Percentiles rank a stretch among this genome's conserved stretches.
Conservation (phyloP, 2,797 vertebrate species). For the Ctenosaura bakeri region DNA sequence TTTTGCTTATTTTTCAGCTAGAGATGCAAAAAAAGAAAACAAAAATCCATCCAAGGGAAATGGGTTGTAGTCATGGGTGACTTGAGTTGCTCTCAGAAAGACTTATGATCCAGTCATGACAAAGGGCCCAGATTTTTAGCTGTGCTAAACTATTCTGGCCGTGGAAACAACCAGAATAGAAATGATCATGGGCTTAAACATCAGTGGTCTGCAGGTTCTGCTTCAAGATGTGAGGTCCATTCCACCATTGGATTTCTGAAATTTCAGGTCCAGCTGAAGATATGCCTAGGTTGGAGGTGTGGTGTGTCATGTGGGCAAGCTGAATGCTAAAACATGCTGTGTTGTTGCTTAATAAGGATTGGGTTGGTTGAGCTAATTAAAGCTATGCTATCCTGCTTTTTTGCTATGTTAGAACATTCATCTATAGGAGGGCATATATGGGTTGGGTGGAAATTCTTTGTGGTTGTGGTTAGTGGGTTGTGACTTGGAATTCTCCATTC, state of each 20-base stretch:
- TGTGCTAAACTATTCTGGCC: neutral
- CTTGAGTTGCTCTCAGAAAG: neutral
- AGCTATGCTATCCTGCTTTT: too few relatives aligned
- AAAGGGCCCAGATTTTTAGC: neutral
- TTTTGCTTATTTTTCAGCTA: constrained; percentile 4
- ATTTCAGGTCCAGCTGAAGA: too few relatives aligned
- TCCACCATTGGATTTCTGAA: neutral
- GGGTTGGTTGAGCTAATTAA: too few relatives aligned
- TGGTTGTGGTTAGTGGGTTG: too few relatives aligned
- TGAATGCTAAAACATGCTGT: too few relatives aligned
- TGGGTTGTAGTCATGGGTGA: neutral
- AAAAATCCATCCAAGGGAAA: neutral
- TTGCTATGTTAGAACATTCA: too few relatives aligned
- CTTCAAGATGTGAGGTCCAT: neutral
- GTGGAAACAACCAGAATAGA: too few relatives aligned
- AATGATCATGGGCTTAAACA: neutral
- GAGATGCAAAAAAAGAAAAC: neutral
- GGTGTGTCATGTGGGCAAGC: too few relatives aligned
- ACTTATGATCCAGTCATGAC: neutral
- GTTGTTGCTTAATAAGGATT: too few relatives aligned
- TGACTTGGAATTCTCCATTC: too few relatives aligned
- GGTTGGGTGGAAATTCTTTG: too few relatives aligned
- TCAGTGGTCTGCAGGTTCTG: neutral
- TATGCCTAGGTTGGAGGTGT: too few relatives aligned
- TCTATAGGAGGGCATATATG: neutral